Percentiles rank a stretch among this genome's conserved stretches.
Conservation (phyloP, 1,140 invertebrate species). For the Rhagoletis pomonella region DNA sequence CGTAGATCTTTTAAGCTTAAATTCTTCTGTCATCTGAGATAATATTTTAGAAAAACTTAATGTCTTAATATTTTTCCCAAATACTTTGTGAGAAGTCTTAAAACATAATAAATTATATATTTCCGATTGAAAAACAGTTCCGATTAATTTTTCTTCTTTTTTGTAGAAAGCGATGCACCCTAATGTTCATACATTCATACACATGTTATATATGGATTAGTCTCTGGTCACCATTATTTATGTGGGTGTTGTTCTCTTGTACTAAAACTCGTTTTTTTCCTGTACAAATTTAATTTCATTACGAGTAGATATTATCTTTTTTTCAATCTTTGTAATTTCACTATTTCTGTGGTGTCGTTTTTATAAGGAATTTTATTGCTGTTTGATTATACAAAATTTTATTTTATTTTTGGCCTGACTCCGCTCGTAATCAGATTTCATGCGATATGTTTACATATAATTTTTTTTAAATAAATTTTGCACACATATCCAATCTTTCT, state of each 20-base stretch:
- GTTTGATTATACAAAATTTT: neutral
- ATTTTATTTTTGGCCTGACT: neutral
- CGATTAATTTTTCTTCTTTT: neutral
- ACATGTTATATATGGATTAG: neutral
- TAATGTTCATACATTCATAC: neutral
- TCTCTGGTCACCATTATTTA: neutral
- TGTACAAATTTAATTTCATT: neutral
- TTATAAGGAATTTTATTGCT: neutral
- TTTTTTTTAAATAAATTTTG: neutral
- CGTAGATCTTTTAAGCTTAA: no score
- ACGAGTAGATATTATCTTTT: neutral
- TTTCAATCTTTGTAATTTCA: neutral
- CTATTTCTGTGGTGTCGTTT: neutral
- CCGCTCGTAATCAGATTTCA: neutral
- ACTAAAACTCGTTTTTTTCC: neutral
- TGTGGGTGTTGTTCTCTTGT: constrained; percentile 1
- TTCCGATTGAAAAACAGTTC: neutral
- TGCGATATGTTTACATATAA: neutral
- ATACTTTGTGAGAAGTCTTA: no score
- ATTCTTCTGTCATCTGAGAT: no score
- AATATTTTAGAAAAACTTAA: no score
- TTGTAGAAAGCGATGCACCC: neutral
- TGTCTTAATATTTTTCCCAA: no score
- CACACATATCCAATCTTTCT: neutral
- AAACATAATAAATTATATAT: no score